A percentile compares a stretch with the other conserved stretches of the same genome.
Evolutionary conservation across 2,113 vertebrate genomes (phyloP).

Genomic region (Stictonetta naevosa): DNA sequence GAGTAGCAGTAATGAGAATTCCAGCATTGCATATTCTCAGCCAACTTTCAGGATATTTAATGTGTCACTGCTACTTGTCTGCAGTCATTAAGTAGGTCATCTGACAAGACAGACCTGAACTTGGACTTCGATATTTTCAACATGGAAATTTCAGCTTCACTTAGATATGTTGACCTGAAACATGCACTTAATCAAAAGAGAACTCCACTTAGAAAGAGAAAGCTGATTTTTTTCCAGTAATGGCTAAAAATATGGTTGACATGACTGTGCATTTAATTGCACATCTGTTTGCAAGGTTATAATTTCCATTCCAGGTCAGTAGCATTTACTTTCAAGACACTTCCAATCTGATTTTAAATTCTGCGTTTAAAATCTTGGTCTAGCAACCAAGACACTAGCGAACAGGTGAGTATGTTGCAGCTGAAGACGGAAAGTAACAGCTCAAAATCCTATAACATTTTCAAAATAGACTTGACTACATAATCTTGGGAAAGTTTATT

Average conservation of each 20-base stretch:
- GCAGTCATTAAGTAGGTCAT: conserved; percentile 41
- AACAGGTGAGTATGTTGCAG: background rate
- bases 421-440: background rate
- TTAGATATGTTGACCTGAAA: conserved; percentile 41
- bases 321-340: conserved; percentile 22
- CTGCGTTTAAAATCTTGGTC: background rate
- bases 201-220: conserved; percentile 7
- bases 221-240: background rate
- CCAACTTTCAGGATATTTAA: background rate
- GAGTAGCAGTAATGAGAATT: background rate
- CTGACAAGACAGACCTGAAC: conserved; percentile 17
- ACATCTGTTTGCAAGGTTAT: conserved; percentile 44
- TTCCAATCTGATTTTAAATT: conserved; percentile 28
- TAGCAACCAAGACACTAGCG: background rate
- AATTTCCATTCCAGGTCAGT: conserved; percentile 45
- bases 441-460: background rate
- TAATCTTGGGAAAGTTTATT: background rate
- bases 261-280: conserved; percentile 11
- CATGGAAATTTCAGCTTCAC: conserved; percentile 32
- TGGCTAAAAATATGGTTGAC: conserved; percentile 6
- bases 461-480: background rate
- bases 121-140: conserved; percentile 27
- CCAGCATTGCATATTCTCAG: background rate
- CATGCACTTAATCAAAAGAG: conserved; percentile 25
- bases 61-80: conserved; percentile 16